These are phyloP conservation scores for Erebia epiphron DNA, from an alignment of 2,888 invertebrate genomes.

Conservation along the genomic window DNA sequence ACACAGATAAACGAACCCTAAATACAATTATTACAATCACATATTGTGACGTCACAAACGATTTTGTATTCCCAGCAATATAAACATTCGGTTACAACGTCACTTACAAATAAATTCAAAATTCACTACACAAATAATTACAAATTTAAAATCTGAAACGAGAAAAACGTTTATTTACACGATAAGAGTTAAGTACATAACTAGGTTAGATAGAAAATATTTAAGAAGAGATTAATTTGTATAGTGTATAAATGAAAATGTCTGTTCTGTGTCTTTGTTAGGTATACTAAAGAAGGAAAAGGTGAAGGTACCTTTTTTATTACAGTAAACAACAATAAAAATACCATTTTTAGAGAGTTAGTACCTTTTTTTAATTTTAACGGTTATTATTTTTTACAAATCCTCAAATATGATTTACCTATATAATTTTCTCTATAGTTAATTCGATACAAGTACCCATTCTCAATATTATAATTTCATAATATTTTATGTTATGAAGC, in stretches of 20 bases:
- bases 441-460: too few relatives aligned
- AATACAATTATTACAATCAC: conserved; percentile 74
- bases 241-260: conserved; percentile 36
- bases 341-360: too few relatives aligned
- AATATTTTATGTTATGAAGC: too few relatives aligned
- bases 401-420: too few relatives aligned
- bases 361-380: too few relatives aligned
- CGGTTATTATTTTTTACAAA: too few relatives aligned
- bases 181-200: conserved; percentile 76
- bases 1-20: conserved; percentile 77
- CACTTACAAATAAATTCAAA: conserved; percentile 75
- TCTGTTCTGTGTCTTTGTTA: not conserved
- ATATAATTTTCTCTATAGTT: too few relatives aligned
- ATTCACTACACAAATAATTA: conserved; percentile 79
- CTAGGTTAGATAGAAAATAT: conserved; percentile 82
- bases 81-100: conserved; percentile 54
- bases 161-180: conserved; percentile 81
- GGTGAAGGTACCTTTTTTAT: too few relatives aligned
- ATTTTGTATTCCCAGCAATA: not conserved
- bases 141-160: conserved; percentile 77
- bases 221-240: conserved; percentile 76
- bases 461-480: too few relatives aligned
- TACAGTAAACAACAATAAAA: too few relatives aligned
- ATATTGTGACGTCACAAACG: conserved; percentile 61
- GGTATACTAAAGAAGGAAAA: not conserved